Base-by-base conservation (phyloP, 1,140 invertebrate genomes). In the Hyphantria cunea region DNA sequence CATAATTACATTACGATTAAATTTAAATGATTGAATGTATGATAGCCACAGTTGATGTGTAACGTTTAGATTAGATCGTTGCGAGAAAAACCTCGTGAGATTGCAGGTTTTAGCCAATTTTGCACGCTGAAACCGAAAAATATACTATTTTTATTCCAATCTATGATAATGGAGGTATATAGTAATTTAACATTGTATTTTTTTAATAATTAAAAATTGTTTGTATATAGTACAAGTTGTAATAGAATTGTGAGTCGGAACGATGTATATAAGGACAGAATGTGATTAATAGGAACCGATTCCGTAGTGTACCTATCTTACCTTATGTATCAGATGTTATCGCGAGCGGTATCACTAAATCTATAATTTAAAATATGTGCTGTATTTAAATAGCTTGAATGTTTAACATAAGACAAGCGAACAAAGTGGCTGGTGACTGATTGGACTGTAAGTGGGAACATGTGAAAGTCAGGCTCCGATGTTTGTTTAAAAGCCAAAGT, bases 181-280 rank as follows among this genome's bases (percentile, higher is more conserved):
- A 84, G 81, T 78, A 68, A 84, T 86, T 88, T 85, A 81, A 86
- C 78, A 82, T 80, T 86, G 82, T 89, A 86, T 89, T 84, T 90
- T 89, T 86, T 86, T 83, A 82, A 80, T 80, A 74, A 75, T 82
- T 82, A 81, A 56, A 56, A 89, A 90, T 89, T 90, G 83, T 89
- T 90, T 90, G 88, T 90, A 90, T 88, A 90, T 90, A 90, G 88
- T 90, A 90, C 85, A 90, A 86, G 82, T 86, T 76, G 80, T 89
- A 84, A 80, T 85, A 85, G 81, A 81, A 73, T 79, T 74, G 76
- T 73, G 80, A 74, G 75, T 72, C 65, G 76, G 78, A 72, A 78
- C 68, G 69, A 73, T 90, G 87, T 90, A 90, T 69, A 88, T 90
- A 86, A 76, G 73, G 75, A 70, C 72, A 77, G 74, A 74, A 76